Evolutionary conservation across 1,140 invertebrate species (phyloP).

Genomic region (Vollenhovia emeryi): DNA sequence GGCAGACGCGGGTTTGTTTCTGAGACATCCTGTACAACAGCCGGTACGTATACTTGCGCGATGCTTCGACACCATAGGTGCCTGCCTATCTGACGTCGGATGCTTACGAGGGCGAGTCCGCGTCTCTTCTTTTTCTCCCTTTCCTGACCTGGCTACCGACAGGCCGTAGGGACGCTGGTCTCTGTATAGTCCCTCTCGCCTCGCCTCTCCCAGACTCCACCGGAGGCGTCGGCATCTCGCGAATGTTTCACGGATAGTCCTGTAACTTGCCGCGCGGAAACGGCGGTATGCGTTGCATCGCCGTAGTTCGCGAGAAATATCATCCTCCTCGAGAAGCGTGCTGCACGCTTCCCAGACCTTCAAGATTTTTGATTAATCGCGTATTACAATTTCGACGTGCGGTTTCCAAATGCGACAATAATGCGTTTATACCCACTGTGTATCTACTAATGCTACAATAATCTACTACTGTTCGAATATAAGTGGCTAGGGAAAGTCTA

Average conservation of each 20-base stretch:
- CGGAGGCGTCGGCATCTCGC: constrained; percentile 64
- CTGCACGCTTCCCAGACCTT: background rate
- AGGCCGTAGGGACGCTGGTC: constrained; percentile 42
- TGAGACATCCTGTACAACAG: constrained; percentile 20
- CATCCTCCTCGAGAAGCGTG: constrained; percentile 22
- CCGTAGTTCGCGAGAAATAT: constrained; percentile 30
- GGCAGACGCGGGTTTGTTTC: background rate
- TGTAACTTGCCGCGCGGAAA: constrained; percentile 37
- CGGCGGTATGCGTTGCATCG: constrained; percentile 23
- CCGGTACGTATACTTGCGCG: constrained; percentile 69
- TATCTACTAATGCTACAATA: too few relatives aligned
- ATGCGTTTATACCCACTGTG: background rate
- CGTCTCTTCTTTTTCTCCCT: constrained; percentile 67
- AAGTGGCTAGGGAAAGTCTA: background rate
- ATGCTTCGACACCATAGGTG: constrained; percentile 70
- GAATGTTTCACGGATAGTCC: constrained; percentile 58
- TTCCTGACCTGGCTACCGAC: constrained; percentile 69
- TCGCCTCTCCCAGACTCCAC: constrained; percentile 5
- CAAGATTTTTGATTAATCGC: background rate
- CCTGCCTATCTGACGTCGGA: constrained; percentile 73
- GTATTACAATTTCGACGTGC: background rate
- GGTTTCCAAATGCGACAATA: background rate
- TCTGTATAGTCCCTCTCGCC: background rate
- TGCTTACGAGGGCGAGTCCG: constrained; percentile 70
- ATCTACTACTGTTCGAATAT: background rate